Evolutionary conservation across 2,797 vertebrate genomes (phyloP).

Genomic region (Myoxocephalus aenaeus): DNA sequence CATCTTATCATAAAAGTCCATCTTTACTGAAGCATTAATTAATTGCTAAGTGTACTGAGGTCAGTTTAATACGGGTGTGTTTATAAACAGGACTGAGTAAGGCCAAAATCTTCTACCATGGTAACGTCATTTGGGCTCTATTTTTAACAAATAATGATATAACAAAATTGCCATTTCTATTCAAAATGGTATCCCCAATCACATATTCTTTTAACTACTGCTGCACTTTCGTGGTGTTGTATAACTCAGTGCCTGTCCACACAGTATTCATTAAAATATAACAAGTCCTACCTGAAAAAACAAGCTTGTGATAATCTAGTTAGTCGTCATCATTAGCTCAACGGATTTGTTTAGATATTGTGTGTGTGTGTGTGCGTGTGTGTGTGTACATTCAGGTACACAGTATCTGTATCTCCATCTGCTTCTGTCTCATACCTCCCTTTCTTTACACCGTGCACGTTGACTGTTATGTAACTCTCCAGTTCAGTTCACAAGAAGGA

Average conservation of each 20-base stretch:
- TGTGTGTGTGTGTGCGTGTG: conserved; percentile 18
- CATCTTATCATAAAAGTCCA: conserved; percentile 42
- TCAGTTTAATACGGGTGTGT: conserved; percentile 17
- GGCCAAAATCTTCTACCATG: conserved; percentile 26
- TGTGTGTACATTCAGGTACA: conserved; percentile 28
- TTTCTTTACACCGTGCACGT: conserved; percentile 59
- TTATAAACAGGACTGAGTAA: conserved; percentile 15
- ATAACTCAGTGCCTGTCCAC: conserved; percentile 17
- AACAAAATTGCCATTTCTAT: conserved; percentile 49
- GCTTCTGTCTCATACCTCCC: conserved; percentile 55
- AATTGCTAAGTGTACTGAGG: conserved; percentile 14
- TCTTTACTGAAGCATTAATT: conserved; percentile 19
- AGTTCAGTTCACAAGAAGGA: conserved; percentile 69
- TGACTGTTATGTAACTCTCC: conserved; percentile 78
- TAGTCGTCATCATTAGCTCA: conserved; percentile 33
- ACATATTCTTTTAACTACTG: conserved; percentile 27
- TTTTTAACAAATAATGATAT: conserved; percentile 58
- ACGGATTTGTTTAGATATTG: conserved; percentile 26
- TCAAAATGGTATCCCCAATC: conserved; percentile 39
- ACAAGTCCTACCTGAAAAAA: conserved; percentile 9
- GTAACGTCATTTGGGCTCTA: conserved; percentile 46
- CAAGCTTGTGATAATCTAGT: conserved; percentile 14
- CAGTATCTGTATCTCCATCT: conserved; percentile 49
- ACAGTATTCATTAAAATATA: conserved; percentile 10
- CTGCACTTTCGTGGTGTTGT: conserved; percentile 35